These are phyloP conservation scores for Drosophila merina DNA, from an alignment of 2,888 invertebrate genomes.

Conservation along the genomic window DNA sequence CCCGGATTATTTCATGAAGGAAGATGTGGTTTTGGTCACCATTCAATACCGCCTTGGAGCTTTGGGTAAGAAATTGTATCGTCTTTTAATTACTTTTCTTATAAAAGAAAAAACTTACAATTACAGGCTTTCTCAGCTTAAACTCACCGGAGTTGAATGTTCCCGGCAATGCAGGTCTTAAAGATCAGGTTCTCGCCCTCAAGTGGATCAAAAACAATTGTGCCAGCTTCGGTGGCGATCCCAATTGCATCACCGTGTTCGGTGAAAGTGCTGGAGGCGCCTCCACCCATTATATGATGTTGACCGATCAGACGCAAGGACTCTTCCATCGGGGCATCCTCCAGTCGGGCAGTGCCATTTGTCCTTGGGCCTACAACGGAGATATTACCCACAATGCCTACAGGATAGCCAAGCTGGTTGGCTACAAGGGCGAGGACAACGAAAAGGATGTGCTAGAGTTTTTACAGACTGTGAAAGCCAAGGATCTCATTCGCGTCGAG, in stretches of 20 bases:
- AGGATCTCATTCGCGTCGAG: constrained; percentile 77
- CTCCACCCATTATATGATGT: constrained; percentile 84
- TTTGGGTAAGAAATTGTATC: constrained; percentile 73
- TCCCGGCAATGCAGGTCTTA: constrained; percentile 85
- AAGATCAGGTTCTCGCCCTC: constrained; percentile 85
- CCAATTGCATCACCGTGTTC: constrained; percentile 85
- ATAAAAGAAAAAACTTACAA: background rate
- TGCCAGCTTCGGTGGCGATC: constrained; percentile 85
- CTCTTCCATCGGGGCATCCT: constrained; percentile 82
- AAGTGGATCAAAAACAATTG: constrained; percentile 85
- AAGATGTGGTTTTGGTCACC: constrained; percentile 84
- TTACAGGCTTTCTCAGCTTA: constrained; percentile 84
- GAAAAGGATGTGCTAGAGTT: constrained; percentile 82
- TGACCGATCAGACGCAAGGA: constrained; percentile 84
- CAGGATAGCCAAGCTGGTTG: constrained; percentile 78
- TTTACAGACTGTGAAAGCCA: constrained; percentile 76
- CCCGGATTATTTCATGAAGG: constrained; percentile 84
- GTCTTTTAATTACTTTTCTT: background rate
- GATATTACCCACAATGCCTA: constrained; percentile 67
- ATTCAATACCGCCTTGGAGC: constrained; percentile 85
- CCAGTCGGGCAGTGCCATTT: constrained; percentile 80
- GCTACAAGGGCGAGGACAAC: constrained; percentile 81
- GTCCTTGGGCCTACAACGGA: constrained; percentile 74
- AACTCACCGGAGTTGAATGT: constrained; percentile 84
- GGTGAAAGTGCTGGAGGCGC: constrained; percentile 85